Evolutionary conservation across 2,113 vertebrate species (phyloP).

Genomic region (Perca schrenkii): DNA sequence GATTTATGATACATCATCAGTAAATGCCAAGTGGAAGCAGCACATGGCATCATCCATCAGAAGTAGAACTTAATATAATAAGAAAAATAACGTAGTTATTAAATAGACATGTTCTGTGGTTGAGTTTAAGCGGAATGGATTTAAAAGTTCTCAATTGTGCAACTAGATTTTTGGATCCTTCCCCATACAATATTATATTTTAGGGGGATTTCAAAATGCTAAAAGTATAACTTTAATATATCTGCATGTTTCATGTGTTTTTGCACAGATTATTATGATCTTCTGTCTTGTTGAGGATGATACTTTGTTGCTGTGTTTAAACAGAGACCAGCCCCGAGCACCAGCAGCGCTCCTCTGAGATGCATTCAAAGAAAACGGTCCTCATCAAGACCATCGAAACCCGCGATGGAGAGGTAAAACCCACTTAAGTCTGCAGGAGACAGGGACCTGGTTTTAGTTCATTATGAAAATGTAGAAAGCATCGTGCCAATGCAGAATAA

Average conservation of each 20-base stretch:
- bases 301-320: not conserved
- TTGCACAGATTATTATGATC: not conserved
- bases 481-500: not conserved
- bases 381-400: slow-evolving; percentile 97
- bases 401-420: slow-evolving; percentile 91
- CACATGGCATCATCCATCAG: not conserved
- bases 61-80: not conserved
- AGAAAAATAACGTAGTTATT: too few relatives aligned
- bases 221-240: not conserved
- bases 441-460: not conserved
- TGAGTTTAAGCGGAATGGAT: not conserved
- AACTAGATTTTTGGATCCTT: too few relatives aligned
- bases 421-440: not conserved
- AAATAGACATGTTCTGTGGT: too few relatives aligned
- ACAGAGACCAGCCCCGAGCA: slow-evolving; percentile 95
- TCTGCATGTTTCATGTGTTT: not conserved
- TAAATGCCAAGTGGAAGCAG: not conserved
- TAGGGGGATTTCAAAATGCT: not conserved
- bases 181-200: not conserved
- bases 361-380: slow-evolving; percentile 95
- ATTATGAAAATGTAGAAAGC: not conserved
- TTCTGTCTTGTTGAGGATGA: too few relatives aligned
- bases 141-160: not conserved
- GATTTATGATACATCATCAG: not conserved
- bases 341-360: slow-evolving; percentile 85